Conservation (phyloP, 2,113 vertebrate genomes). For the Oreotrochilus melanogaster region DNA sequence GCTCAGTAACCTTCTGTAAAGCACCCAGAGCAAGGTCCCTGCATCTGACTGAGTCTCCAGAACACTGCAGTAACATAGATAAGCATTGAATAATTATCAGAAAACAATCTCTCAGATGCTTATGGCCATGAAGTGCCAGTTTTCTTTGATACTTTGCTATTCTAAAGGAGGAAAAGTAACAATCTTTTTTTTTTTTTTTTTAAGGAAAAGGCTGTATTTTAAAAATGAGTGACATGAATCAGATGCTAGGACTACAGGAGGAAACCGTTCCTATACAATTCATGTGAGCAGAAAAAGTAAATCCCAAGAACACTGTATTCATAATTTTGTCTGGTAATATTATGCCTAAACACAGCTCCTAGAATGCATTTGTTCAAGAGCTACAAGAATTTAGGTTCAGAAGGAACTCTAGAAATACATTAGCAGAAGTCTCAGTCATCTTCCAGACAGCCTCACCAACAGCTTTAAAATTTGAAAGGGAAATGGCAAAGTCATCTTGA, state of each 20-base stretch:
- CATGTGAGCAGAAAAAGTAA: neutral
- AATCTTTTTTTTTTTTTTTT: neutral
- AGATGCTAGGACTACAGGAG: neutral
- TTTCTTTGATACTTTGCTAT: neutral
- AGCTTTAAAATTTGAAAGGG: neutral
- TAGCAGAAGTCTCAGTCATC: neutral
- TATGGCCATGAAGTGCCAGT: neutral
- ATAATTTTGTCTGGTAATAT: neutral
- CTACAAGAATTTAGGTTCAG: neutral
- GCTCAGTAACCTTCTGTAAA: neutral
- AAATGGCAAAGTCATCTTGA: neutral
- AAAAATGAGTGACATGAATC: neutral
- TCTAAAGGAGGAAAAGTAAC: neutral
- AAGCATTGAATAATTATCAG: neutral
- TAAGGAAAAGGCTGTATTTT: neutral
- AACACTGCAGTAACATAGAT: neutral
- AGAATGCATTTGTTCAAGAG: neutral
- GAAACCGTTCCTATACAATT: neutral
- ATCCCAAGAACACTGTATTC: rapidly evolving
- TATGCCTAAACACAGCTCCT: neutral
- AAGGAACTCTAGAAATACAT: neutral
- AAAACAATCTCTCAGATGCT: neutral
- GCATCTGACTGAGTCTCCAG: neutral
- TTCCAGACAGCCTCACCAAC: neutral
- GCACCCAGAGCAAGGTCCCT: neutral